These are phyloP conservation scores for Littorina saxatilis DNA, from an alignment of 1,140 invertebrate species.

Conservation along the genomic window DNA sequence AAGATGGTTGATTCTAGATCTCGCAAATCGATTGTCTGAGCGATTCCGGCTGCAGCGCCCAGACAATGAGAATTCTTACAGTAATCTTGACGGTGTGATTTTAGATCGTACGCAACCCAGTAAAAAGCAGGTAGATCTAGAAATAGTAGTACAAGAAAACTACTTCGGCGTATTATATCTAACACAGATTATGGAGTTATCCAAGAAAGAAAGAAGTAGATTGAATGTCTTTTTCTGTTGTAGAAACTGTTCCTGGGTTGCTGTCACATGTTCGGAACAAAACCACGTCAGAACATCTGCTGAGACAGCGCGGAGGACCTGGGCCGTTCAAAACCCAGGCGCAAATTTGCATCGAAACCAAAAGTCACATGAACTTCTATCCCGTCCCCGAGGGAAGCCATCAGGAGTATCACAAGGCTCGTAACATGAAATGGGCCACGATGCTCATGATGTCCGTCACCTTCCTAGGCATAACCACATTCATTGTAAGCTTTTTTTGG, in stretches of 20 bases:
- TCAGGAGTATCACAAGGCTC: slow-evolving; percentile 51
- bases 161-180: too few species aligned
- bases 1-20: too few species aligned
- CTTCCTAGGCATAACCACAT: not conserved
- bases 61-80: too few species aligned
- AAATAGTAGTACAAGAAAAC: too few species aligned
- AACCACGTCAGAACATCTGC: not conserved
- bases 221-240: not conserved
- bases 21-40: too few species aligned
- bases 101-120: too few species aligned
- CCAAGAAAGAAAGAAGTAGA: too few species aligned
- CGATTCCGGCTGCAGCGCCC: too few species aligned
- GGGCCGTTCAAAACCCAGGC: slow-evolving; percentile 38
- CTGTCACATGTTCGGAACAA: not conserved
- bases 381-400: slow-evolving; percentile 65
- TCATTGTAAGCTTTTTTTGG: not conserved
- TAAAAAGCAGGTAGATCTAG: too few species aligned
- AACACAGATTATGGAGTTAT: too few species aligned
- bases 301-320: not conserved
- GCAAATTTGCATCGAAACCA: slow-evolving; percentile 54
- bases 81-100: too few species aligned
- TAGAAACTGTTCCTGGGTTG: not conserved
- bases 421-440: slow-evolving; percentile 39
- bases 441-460: not conserved
- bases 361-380: slow-evolving; percentile 54